These are phyloP conservation scores for Acanthis flammea DNA, from an alignment of 2,797 vertebrate species.

Conservation along the genomic window DNA sequence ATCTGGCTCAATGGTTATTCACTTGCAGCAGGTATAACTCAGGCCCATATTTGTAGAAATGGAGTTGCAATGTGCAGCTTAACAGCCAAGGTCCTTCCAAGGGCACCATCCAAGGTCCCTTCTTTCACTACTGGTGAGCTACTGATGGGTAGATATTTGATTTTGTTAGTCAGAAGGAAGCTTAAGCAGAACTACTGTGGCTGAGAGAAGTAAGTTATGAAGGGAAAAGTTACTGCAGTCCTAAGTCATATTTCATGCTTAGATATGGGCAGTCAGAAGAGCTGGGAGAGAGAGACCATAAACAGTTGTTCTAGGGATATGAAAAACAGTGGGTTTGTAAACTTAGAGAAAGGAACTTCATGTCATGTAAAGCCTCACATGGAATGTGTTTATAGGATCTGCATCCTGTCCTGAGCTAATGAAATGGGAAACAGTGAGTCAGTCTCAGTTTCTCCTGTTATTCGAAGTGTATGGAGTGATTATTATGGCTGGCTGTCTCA, in stretches of 20 bases:
- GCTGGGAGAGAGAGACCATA: background rate
- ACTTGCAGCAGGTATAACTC: background rate
- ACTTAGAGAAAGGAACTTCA: constrained; percentile 10
- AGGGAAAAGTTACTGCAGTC: background rate
- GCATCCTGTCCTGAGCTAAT: constrained; percentile 59
- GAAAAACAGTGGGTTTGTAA: background rate
- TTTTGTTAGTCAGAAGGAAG: background rate
- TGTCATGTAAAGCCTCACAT: constrained; percentile 22
- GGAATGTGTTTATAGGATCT: constrained; percentile 62
- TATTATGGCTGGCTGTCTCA: constrained; percentile 18
- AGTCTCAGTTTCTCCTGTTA: constrained; percentile 55
- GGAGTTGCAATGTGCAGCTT: background rate
- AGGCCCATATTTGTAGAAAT: background rate
- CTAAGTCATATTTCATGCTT: constrained; percentile 4
- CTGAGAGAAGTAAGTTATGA: background rate
- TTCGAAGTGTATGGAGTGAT: constrained; percentile 40
- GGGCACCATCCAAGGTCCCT: background rate
- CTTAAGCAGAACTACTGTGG: background rate
- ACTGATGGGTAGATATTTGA: background rate
- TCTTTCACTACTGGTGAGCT: background rate
- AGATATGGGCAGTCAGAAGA: background rate
- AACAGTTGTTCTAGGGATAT: constrained; percentile 32
- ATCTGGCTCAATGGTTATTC: background rate
- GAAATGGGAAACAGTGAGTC: constrained; percentile 68
- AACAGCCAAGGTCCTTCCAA: background rate